Evolutionary conservation across 2,888 invertebrate species (phyloP), one percentile per base, ranked within the genome.

Genomic region (Lydus trimaculatus): DNA sequence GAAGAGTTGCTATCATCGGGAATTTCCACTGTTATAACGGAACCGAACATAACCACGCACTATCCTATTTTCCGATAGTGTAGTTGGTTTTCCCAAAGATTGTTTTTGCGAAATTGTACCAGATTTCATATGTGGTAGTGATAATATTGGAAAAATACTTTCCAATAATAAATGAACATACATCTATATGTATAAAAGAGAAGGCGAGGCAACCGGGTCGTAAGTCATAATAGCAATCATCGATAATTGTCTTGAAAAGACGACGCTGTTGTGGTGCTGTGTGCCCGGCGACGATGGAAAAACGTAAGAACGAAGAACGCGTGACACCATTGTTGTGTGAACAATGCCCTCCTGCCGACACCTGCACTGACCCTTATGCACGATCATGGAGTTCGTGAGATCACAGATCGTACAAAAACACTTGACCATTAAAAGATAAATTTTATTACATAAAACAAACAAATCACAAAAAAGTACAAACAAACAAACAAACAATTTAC

Each of bases 311-410:
- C 23, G 60, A 23, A 60, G 48, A 65, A 65, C 61, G 61, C 65
- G 61, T 65, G 65, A 65, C 65, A 65, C 36, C 48, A 65, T 65
- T 61, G 65, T 65, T 65, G 65, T 61, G 48, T 65, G 33, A 65
- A 65, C 61, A 65, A 48, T 60, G 61, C 62, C 36, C 61, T 48
- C 66, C 66, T 56, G 63, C 62, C 58, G 48, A 66, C 66, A 58
- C 63, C 66, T 62, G 56, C 62, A 63, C 66, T 66, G 66, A 63
- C 66, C 66, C 66, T 61, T 62, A 15, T 25, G 36, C 61, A 61
- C 61, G 61, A 61, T 43, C 60, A 13, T 28, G 28, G 15, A 56
- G 56, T 56, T 56, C 56, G 56, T 56, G 61, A 36, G 25, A 43
- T 61, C 36, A 39, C 43, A 43, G 43, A 43, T 60, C 60, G 43